phyloP scores from a whole-genome alignment of 1,140 invertebrate genomes.

The Microvelia longipes region DNA sequence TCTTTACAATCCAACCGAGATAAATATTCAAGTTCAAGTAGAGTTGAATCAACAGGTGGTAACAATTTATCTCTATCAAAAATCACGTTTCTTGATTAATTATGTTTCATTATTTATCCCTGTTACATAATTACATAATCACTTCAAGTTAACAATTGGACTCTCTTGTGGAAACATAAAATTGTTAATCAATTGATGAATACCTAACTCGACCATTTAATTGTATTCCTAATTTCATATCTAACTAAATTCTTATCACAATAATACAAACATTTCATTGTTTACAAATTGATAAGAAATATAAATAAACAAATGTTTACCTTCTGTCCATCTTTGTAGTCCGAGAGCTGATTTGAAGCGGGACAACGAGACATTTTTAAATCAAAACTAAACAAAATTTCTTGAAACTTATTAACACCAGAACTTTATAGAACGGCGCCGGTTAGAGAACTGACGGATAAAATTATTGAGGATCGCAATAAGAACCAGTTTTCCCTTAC shows the following conservation, averaged over 20 bases:
- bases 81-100: no score
- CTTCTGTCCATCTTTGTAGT: constrained; percentile 5
- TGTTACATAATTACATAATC: neutral
- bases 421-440: neutral
- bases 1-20: no score
- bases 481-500: neutral
- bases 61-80: no score
- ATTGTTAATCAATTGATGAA: neutral
- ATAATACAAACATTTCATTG: neutral
- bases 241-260: neutral
- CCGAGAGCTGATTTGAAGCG: constrained; percentile 1
- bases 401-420: neutral
- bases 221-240: neutral
- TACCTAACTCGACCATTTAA: neutral
- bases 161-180: neutral
- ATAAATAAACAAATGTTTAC: neutral
- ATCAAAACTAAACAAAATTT: neutral
- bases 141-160: neutral
- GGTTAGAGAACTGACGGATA: neutral
- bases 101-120: neutral
- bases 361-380: constrained; percentile 2
- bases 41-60: no score
- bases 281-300: neutral
- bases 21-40: no score
- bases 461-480: neutral